Base-by-base conservation (phyloP, 2,888 invertebrate species). In the Rhogogaster chlorosoma region DNA sequence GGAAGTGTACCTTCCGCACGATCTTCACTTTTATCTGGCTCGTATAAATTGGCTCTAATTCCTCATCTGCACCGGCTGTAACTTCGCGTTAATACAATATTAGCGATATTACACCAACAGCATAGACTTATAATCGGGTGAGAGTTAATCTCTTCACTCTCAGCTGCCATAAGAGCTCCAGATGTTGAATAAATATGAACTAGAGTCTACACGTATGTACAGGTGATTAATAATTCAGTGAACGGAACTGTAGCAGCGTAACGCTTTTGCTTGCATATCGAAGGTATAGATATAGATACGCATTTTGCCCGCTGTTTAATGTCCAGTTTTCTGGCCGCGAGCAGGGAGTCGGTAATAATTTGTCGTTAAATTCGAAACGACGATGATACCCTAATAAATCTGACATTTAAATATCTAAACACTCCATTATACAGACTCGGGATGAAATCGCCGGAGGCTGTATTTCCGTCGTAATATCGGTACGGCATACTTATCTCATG, bases 211-310 rank as follows among this genome's bases (percentile, higher is more conserved):
- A 15, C 18, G 77, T 15, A 32, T 7, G 45, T 49, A 15, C 7
- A 26, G 29, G 15, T 86, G 86, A 88, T 88, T 87, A 88, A 87
- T 87, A 87, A 88, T 88, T 88, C 87, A 87, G 86, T 85, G 87
- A 88, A 88, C 87, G 87, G 85, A 88, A 87, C 87, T 88, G 87
- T 87, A 89, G 82, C 87, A 85, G 83, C 84, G 86, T 84, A 84
- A 80, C 80, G 85, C 42, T 12, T 42, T 73, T 42, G 71, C 38
- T 73, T 10, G 71, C 42, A 73, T 6, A 73, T 36, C 71, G n/a
- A 26, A 73, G 45, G 45, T 36, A 0, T 26, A 80, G 32, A 73
- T 80, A 64, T 45, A 29, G 26, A 61, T 83, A 45, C 70, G 42
- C 67, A n/a, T 67, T 67, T 67, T 67, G 32, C 67, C 26, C 45